phyloP scores from a whole-genome alignment of 2,888 invertebrate species.

The Oscheius myriophilus region DNA sequence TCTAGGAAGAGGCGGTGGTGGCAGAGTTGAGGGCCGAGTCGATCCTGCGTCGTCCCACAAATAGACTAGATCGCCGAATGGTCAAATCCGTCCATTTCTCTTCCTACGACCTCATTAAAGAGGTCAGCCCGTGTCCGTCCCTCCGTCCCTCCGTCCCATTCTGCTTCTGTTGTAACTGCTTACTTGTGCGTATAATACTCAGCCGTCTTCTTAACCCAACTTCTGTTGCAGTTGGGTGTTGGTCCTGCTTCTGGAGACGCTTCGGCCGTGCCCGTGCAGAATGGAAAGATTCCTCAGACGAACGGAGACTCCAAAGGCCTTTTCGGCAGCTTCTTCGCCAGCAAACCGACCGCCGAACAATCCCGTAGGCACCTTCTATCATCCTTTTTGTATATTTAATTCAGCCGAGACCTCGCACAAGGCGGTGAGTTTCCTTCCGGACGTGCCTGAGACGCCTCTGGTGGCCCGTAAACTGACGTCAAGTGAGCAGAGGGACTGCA shows the following conservation, averaged over 20 bases:
- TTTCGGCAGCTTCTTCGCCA: conserved; percentile 14
- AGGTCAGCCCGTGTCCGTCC: conserved; percentile 8
- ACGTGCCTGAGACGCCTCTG: conserved; percentile 55
- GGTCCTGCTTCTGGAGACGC: no score
- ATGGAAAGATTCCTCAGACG: conserved; percentile 16
- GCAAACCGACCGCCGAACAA: conserved; percentile 10
- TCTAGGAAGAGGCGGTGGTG: conserved; percentile 5
- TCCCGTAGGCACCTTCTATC: background rate
- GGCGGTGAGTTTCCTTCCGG: conserved; percentile 52
- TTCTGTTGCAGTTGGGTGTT: no score
- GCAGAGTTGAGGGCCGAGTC: background rate
- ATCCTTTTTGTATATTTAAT: background rate
- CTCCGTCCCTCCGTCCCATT: background rate
- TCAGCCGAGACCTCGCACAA: conserved; percentile 15
- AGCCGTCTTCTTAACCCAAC: background rate
- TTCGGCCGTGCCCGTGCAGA: background rate
- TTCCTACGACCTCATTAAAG: conserved; percentile 14
- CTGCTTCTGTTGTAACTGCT: no score
- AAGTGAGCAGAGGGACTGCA: conserved; percentile 66
- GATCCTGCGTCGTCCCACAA: conserved; percentile 3
- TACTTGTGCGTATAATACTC: background rate
- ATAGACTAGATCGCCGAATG: conserved; percentile 18
- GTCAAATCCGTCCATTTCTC: conserved; percentile 32
- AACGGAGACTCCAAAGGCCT: conserved; percentile 14
- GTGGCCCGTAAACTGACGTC: conserved; percentile 57